A percentile compares a stretch with the other conserved stretches of the same genome.
phyloP scores from a whole-genome alignment of 53 echinoderm and acorn worm species.

The Actinopyga echinites region DNA sequence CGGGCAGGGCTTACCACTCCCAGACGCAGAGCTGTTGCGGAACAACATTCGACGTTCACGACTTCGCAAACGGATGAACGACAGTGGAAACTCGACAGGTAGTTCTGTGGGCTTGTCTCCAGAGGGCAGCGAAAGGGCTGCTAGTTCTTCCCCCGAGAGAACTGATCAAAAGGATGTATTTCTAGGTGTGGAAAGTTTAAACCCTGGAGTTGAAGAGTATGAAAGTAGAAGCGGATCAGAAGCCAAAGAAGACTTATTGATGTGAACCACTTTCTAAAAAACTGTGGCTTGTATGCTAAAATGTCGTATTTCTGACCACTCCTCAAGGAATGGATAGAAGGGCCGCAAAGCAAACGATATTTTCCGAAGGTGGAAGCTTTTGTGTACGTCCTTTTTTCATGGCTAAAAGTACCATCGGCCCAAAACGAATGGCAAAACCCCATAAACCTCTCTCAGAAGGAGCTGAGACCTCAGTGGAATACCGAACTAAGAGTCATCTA shows the following conservation, averaged over 20 bases:
- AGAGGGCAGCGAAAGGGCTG: not conserved
- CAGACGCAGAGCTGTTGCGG: constrained; percentile 41
- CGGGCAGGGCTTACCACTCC: constrained; percentile 74
- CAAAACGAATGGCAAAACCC: no score
- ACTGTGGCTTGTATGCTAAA: no score
- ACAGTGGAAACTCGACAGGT: constrained; percentile 12
- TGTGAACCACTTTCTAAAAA: not conserved
- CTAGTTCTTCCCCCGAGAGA: not conserved
- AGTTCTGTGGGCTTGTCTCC: not conserved
- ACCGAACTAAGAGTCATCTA: no score
- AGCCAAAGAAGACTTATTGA: constrained; percentile 11
- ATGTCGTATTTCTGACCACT: no score
- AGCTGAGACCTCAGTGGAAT: no score
- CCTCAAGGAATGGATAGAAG: no score
- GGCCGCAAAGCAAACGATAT: no score
- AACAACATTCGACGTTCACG: constrained; percentile 51
- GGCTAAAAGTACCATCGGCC: no score
- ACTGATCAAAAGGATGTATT: constrained; percentile 24
- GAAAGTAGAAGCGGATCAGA: constrained; percentile 2
- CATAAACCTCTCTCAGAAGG: no score
- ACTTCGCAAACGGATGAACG: constrained; percentile 2
- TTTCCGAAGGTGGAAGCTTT: no score
- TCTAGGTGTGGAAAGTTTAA: constrained; percentile 2
- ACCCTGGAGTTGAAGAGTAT: not conserved
- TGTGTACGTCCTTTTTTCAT: no score